These are phyloP conservation scores for Leptoteleia sp. DNA, from an alignment of 1,140 invertebrate species.

Conservation along the genomic window DNA sequence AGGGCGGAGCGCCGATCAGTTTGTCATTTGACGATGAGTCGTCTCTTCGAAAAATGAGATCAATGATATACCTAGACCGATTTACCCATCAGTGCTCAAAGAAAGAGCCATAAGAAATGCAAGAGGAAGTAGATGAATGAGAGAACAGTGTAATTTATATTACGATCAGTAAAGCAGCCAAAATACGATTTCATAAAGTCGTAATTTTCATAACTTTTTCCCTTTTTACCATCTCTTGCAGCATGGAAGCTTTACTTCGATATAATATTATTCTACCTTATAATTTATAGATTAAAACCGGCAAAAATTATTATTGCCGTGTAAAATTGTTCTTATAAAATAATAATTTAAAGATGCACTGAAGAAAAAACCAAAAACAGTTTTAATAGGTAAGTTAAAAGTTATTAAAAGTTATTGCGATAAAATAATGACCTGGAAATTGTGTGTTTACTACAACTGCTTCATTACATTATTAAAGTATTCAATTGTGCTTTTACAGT, in stretches of 20 bases:
- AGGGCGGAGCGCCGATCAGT: conserved; percentile 33
- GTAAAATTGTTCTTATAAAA: no score
- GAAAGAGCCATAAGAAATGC: conserved; percentile 4
- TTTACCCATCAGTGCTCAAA: conserved; percentile 38
- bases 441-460: no score
- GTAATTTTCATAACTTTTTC: conserved; percentile 9
- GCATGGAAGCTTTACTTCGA: background rate
- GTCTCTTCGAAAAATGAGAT: conserved; percentile 42
- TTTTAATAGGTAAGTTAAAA: no score
- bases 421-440: no score
- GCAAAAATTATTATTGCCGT: no score
- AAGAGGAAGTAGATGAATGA: conserved; percentile 14
- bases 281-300: no score
- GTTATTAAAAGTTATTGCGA: no score
- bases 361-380: no score
- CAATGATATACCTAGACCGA: conserved; percentile 25
- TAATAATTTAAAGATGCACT: no score
- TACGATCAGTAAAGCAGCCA: conserved; percentile 26
- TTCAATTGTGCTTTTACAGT: no score
- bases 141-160: conserved; percentile 23
- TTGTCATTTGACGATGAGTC: conserved; percentile 43
- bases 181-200: conserved; percentile 42
- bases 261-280: no score
- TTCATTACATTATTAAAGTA: no score
- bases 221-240: background rate